Percentiles rank a stretch among this genome's conserved stretches.
phyloP scores from a whole-genome alignment of 30 jellyfish, hydroid and myxozoan genomes.

The Cassiopea xamachana region DNA sequence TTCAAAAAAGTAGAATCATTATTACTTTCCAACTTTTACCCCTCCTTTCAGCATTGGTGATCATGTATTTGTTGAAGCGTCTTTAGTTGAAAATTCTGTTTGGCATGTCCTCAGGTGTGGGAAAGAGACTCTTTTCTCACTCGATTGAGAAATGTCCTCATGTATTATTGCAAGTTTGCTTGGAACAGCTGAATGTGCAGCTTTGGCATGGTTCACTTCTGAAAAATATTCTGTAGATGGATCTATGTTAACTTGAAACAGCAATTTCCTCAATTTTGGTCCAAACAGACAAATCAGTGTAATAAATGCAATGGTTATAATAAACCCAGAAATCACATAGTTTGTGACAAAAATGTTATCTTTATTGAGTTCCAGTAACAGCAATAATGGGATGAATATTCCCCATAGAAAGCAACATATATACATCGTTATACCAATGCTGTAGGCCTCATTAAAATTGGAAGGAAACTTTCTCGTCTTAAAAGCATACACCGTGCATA shows the following conservation, averaged over 20 bases:
- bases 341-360: slow-evolving; percentile 44
- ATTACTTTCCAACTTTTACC: too few relatives aligned
- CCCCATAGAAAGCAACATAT: slow-evolving; percentile 82
- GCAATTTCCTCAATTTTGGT: slow-evolving; percentile 70
- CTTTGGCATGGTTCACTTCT: not conserved
- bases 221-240: slow-evolving; percentile 52
- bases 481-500: slow-evolving; percentile 86
- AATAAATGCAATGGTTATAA: slow-evolving; percentile 68
- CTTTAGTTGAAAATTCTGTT: slow-evolving; percentile 6
- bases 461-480: slow-evolving; percentile 90
- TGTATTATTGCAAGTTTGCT: slow-evolving; percentile 11
- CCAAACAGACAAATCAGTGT: slow-evolving; percentile 89
- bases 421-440: slow-evolving; percentile 90
- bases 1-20: too few relatives aligned
- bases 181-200: not conserved
- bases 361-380: slow-evolving; percentile 29
- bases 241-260: slow-evolving; percentile 13
- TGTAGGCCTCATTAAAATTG: slow-evolving; percentile 82
- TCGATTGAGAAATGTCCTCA: not conserved
- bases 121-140: not conserved
- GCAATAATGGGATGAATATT: slow-evolving; percentile 55
- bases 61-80: slow-evolving; percentile 50
- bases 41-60: not conserved
- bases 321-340: slow-evolving; percentile 61
- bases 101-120: not conserved